Evolutionary conservation across 2,797 vertebrate genomes (phyloP).

Genomic region (Halcyon leucocephala): DNA sequence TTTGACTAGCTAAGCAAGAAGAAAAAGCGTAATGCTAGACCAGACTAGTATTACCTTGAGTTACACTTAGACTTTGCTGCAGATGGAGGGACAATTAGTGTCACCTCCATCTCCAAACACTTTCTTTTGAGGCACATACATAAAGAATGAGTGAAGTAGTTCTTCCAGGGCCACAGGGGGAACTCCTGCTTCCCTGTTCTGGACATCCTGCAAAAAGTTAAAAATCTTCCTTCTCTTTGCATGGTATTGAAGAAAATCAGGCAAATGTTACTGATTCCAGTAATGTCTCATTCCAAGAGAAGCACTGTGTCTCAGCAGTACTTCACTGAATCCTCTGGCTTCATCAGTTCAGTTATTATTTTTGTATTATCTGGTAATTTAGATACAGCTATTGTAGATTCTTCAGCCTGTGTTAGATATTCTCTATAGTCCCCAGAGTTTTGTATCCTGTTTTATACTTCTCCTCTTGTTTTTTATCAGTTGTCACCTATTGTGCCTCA

Average conservation of each 20-base stretch:
- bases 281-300: neutral
- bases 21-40: neutral
- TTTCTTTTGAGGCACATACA: neutral
- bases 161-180: neutral
- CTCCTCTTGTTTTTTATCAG: conserved; percentile 76
- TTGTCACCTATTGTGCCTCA: conserved; percentile 77
- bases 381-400: conserved; percentile 72
- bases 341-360: conserved; percentile 50
- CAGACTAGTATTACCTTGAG: neutral
- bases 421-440: conserved; percentile 62
- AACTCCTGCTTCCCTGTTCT: neutral
- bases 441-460: conserved; percentile 74
- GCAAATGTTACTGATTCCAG: neutral
- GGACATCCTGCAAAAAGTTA: neutral
- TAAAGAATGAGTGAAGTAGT: neutral
- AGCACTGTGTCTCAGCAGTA: neutral
- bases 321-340: conserved; percentile 15
- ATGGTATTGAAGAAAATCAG: neutral
- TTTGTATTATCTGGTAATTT: conserved; percentile 74
- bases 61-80: neutral
- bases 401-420: conserved; percentile 67
- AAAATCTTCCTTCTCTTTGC: neutral
- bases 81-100: neutral
- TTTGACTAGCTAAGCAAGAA: neutral
- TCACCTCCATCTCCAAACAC: neutral